Conservation (phyloP, 1,140 invertebrate genomes). For the Papilio polytes region DNA sequence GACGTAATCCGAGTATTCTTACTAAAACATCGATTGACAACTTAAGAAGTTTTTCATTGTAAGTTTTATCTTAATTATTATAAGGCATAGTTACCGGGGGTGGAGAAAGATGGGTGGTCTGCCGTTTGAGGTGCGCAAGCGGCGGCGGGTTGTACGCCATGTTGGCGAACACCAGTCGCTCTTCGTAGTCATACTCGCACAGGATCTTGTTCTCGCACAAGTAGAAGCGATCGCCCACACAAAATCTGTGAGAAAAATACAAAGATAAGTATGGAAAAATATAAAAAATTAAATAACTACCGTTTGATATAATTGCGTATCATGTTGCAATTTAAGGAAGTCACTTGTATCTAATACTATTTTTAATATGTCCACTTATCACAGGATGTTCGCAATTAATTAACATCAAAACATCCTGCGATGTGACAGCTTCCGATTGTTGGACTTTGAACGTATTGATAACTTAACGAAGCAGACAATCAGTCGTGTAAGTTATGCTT, state of each 20-base stretch:
- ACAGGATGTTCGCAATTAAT: conserved; percentile 12
- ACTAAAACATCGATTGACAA: no score
- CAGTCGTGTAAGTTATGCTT: neutral
- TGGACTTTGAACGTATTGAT: conserved; percentile 18
- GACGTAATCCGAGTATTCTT: no score
- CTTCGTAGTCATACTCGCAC: conserved; percentile 98
- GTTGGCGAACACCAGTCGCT: conserved; percentile 94
- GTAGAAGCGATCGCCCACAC: conserved; percentile 98
- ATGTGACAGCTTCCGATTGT: conserved; percentile 3
- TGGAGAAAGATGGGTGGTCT: conserved; percentile 86
- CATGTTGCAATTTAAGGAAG: neutral
- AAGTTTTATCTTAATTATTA: neutral
- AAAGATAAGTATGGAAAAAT: neutral
- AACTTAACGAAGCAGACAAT: conserved; percentile 1
- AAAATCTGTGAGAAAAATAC: conserved; percentile 90
- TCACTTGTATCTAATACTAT: neutral
- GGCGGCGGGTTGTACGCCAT: conserved; percentile 96
- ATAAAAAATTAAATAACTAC: no score
- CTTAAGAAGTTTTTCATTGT: no score
- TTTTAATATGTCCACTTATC: neutral
- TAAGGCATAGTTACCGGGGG: conserved; percentile 65
- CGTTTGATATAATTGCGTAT: neutral
- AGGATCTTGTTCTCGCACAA: conserved; percentile 98
- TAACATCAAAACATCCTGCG: conserved; percentile 11
- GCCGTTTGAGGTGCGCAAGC: conserved; percentile 94